Conservation (phyloP, 2,113 vertebrate species). For the Tachycineta bicolor region DNA sequence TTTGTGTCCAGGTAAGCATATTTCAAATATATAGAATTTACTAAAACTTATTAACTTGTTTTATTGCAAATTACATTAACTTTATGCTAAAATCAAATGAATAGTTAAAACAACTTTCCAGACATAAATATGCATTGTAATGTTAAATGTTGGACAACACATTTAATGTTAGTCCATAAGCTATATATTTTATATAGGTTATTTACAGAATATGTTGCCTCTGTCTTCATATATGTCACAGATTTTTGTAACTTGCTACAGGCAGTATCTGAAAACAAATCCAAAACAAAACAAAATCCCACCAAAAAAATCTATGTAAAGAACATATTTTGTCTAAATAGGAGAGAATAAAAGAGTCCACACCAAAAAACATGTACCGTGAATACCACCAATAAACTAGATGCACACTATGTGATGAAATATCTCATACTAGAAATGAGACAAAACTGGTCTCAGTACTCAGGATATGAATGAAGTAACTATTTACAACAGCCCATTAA, state of each 20-base stretch:
- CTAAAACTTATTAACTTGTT: not conserved
- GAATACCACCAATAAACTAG: not conserved
- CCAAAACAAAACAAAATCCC: not conserved
- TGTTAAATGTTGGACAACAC: not conserved
- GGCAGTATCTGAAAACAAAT: not conserved
- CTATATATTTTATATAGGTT: not conserved
- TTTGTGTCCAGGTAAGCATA: not conserved
- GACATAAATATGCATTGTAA: not conserved
- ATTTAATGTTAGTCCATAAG: not conserved
- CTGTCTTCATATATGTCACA: not conserved
- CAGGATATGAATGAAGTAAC: not conserved
- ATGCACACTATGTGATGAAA: not conserved
- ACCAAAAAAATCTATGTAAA: not conserved
- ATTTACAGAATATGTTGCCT: not conserved
- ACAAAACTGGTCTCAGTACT: not conserved
- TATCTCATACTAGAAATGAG: not conserved
- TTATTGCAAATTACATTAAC: not conserved
- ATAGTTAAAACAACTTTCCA: not conserved
- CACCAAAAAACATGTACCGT: not conserved
- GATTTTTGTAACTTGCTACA: not conserved
- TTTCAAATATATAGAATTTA: not conserved
- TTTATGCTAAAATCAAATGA: not conserved
- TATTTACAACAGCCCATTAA: not conserved
- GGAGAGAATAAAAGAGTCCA: not conserved
- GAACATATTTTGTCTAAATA: not conserved